Conservation (phyloP, 2,888 invertebrate genomes). For the Ectemnius lituratus region DNA sequence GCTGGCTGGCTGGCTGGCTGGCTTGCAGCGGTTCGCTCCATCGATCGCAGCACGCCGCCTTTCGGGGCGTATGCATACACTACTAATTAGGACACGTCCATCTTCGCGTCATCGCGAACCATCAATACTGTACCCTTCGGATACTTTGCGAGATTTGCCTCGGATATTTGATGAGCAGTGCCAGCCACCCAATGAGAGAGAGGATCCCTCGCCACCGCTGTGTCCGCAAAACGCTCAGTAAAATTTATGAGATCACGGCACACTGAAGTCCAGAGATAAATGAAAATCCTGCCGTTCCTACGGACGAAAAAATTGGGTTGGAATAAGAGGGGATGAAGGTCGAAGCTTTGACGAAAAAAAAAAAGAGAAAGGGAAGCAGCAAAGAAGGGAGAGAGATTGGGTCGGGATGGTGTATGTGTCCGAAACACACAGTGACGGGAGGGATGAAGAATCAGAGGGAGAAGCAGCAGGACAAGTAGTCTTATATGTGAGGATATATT, state of each 20-base stretch:
- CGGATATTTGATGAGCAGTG: no score
- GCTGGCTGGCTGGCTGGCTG: not conserved
- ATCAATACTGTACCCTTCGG: no score
- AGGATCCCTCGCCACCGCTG: conserved; percentile 11
- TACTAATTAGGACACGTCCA: no score
- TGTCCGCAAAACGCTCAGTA: not conserved
- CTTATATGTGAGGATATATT: not conserved
- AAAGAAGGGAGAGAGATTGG: conserved; percentile 5
- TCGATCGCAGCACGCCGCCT: not conserved
- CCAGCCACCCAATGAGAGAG: not conserved
- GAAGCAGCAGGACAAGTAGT: no score
- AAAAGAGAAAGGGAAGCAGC: not conserved
- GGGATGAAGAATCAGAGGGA: conserved; percentile 3
- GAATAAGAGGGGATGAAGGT: conserved; percentile 1
- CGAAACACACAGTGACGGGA: not conserved
- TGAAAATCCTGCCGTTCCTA: not conserved
- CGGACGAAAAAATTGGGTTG: conserved; percentile 2
- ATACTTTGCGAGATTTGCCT: no score
- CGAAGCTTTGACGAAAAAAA: not conserved
- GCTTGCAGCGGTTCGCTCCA: conserved; percentile 10
- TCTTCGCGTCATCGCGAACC: no score
- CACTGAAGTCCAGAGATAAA: not conserved
- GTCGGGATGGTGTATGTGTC: not conserved
- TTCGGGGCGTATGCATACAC: no score
- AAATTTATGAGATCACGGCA: not conserved